Percentiles rank a stretch among this genome's conserved stretches.
Conservation (phyloP, 2,888 invertebrate species). For the Allacma fusca region DNA sequence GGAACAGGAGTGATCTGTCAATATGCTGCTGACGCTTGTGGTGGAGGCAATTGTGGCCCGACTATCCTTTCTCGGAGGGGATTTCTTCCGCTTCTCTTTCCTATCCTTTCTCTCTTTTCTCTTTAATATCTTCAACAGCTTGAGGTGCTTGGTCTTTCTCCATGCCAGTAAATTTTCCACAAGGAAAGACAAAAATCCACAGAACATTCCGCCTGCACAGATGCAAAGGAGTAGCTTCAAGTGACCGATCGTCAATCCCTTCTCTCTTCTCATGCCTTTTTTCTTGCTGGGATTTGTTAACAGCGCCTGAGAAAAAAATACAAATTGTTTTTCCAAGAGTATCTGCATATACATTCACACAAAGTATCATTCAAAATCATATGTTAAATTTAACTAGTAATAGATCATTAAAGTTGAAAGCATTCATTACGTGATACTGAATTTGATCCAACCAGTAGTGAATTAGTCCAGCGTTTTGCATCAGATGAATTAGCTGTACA, state of each 20-base stretch:
- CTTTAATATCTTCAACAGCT: background rate
- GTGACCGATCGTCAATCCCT: slow-evolving; percentile 52
- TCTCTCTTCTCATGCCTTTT: slow-evolving; percentile 29
- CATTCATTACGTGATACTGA: slow-evolving; percentile 42
- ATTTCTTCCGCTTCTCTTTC: background rate
- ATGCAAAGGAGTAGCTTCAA: slow-evolving; percentile 57
- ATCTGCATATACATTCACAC: background rate
- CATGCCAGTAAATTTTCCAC: slow-evolving; percentile 38
- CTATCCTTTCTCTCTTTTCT: background rate
- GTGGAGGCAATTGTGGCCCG: background rate
- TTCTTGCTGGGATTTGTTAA: slow-evolving; percentile 53
- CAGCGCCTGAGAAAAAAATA: slow-evolving; percentile 43
- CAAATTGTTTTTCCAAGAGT: background rate
- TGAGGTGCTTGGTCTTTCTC: slow-evolving; percentile 18
- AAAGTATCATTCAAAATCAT: background rate
- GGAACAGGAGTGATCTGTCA: too few species aligned
- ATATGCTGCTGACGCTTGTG: too few species aligned
- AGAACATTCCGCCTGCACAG: slow-evolving; percentile 48
- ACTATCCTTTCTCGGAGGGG: slow-evolving; percentile 6
- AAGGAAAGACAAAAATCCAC: slow-evolving; percentile 41
- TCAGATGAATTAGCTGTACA: slow-evolving; percentile 66
- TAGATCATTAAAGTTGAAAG: background rate
- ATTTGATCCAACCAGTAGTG: slow-evolving; percentile 98
- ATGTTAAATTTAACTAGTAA: background rate
- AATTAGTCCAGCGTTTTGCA: slow-evolving; percentile 83